Conservation (phyloP, 2,888 invertebrate species). For the Nephrotoma guestfalica region DNA sequence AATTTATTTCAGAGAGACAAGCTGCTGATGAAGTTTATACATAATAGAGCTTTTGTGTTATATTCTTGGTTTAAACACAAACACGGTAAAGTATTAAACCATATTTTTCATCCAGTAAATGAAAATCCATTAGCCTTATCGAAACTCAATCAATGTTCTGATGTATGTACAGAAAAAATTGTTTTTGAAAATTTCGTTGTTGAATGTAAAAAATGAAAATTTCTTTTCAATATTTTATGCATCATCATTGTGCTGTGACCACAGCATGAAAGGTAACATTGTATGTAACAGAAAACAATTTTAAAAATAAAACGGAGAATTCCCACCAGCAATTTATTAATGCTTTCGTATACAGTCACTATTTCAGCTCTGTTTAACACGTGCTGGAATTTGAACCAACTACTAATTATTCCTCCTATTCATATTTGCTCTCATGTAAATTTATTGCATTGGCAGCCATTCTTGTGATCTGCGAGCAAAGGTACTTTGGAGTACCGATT, state of each 20-base stretch:
- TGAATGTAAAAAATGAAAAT: not conserved
- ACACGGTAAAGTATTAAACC: not conserved
- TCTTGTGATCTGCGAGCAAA: too few species aligned
- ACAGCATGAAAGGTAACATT: not conserved
- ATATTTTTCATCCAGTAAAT: not conserved
- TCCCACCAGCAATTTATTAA: not conserved
- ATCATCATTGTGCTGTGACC: not conserved
- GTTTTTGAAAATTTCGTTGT: not conserved
- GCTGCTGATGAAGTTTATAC: too few species aligned
- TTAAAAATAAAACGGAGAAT: not conserved
- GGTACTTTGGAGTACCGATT: too few species aligned
- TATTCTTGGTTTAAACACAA: not conserved
- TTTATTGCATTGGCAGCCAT: too few species aligned
- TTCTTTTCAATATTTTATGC: not conserved
- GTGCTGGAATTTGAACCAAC: too few species aligned
- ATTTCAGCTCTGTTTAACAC: not conserved
- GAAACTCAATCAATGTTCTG: not conserved
- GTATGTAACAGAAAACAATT: not conserved
- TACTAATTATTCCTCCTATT: too few species aligned
- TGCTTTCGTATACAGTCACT: not conserved
- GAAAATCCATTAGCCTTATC: not conserved
- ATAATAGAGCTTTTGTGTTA: too few species aligned
- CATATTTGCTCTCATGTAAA: too few species aligned
- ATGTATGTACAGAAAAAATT: not conserved
- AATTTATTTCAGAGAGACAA: too few species aligned